Conservation (phyloP, 1,140 invertebrate species). For the Lutraria rhynchaena region DNA sequence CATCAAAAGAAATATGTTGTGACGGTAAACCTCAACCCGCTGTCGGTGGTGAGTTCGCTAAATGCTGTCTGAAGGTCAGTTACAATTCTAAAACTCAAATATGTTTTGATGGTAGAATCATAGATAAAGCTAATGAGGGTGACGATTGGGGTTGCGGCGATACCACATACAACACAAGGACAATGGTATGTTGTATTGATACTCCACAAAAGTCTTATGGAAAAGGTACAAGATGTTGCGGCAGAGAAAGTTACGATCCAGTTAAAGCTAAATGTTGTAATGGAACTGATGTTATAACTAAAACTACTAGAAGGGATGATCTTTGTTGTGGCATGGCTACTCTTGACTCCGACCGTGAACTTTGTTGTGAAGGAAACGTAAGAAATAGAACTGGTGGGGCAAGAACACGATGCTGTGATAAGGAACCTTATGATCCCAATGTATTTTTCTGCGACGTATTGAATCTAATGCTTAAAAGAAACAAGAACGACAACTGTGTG, state of each 20-base stretch:
- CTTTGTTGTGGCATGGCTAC: conserved; percentile 49
- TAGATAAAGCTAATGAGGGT: conserved; percentile 19
- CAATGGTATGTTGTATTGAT: conserved; percentile 52
- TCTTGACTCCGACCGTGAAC: conserved; percentile 22
- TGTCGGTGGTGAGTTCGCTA: conserved; percentile 22
- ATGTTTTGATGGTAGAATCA: conserved; percentile 37
- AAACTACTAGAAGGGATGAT: conserved; percentile 28
- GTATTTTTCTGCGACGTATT: conserved; percentile 23
- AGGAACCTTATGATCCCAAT: conserved; percentile 40
- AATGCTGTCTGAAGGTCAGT: conserved; percentile 33
- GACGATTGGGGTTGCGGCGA: conserved; percentile 53
- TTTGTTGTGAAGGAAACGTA: conserved; percentile 49
- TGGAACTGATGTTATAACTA: conserved; percentile 27
- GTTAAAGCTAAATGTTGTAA: conserved; percentile 39
- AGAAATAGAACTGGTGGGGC: conserved; percentile 41
- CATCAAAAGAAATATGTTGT: conserved; percentile 51
- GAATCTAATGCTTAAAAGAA: conserved; percentile 33
- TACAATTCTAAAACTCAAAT: conserved; percentile 49
- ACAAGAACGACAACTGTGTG: conserved; percentile 47
- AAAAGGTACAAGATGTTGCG: conserved; percentile 45
- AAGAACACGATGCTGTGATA: conserved; percentile 43
- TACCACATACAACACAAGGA: conserved; percentile 50
- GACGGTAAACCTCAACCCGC: conserved; percentile 40
- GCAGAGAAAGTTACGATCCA: conserved; percentile 43
- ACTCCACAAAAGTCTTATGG: conserved; percentile 35